Percentiles rank a stretch among this genome's conserved stretches.
Evolutionary conservation across 2,888 invertebrate genomes (phyloP).

Genomic region (Acrocera orbiculus): DNA sequence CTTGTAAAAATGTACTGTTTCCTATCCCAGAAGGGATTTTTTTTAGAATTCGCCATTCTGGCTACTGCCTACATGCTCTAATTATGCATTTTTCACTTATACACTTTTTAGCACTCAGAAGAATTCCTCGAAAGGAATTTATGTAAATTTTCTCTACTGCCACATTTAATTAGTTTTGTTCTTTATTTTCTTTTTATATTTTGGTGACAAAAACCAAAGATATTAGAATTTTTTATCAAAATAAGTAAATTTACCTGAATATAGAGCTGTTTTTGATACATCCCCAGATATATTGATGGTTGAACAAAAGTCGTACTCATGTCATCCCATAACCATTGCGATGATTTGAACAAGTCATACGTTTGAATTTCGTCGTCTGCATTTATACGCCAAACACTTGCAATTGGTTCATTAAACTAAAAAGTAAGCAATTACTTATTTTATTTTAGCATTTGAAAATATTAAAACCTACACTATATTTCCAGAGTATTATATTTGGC

Average conservation of each 20-base stretch:
- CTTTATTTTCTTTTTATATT: not conserved
- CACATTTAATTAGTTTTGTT: no score
- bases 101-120: no score
- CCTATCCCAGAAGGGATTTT: no score
- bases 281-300: conserved; percentile 68
- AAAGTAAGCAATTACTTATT: conserved; percentile 12
- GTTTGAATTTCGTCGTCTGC: conserved; percentile 44
- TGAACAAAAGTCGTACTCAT: conserved; percentile 22
- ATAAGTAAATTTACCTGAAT: conserved; percentile 20
- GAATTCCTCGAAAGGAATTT: no score
- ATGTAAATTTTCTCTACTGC: no score
- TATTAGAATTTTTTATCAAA: not conserved
- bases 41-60: no score
- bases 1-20: no score
- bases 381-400: conserved; percentile 65
- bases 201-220: not conserved
- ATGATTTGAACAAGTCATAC: conserved; percentile 56
- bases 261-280: conserved; percentile 59
- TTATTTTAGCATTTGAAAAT: not conserved
- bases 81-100: no score
- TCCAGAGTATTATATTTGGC: conserved; percentile 47
- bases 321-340: conserved; percentile 32
- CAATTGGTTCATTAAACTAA: conserved; percentile 71
- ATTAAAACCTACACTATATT: conserved; percentile 46
- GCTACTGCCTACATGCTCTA: no score